Evolutionary conservation across 2,113 vertebrate species (phyloP).

Genomic region (Rhadina sibilatrix): DNA sequence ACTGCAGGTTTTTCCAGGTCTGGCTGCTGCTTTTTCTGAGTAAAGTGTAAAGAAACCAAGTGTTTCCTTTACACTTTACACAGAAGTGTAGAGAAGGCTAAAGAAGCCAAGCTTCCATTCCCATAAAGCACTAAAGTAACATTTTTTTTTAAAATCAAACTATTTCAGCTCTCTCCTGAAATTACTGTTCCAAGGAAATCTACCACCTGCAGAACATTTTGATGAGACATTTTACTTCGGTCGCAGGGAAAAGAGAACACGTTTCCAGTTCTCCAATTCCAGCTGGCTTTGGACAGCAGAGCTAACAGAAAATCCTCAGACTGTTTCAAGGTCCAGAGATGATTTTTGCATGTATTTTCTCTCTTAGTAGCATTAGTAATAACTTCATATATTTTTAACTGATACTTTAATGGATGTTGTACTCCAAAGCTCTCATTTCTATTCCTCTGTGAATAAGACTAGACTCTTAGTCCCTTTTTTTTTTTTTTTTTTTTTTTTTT

Average conservation of each 20-base stretch:
- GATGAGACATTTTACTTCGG: neutral
- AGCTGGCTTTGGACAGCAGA: neutral
- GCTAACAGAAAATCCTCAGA: neutral
- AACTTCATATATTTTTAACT: neutral
- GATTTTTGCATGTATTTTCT: neutral
- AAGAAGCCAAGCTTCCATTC: neutral
- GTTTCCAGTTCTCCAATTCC: neutral
- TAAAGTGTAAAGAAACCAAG: neutral
- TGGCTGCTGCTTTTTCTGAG: neutral
- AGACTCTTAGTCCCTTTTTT: neutral
- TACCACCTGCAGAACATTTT: neutral
- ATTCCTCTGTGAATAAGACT: neutral
- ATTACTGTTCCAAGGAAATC: neutral
- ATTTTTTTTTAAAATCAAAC: neutral
- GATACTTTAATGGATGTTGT: neutral
- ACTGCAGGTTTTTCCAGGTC: neutral
- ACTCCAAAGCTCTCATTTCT: neutral
- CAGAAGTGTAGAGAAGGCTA: neutral
- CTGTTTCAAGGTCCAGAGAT: neutral
- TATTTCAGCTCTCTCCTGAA: neutral
- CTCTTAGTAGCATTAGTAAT: neutral
- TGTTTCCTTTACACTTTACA: no score
- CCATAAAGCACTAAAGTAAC: neutral
- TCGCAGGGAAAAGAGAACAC: neutral
- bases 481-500: neutral